Evolutionary conservation across 2,888 invertebrate species (phyloP).

Genomic region (Euclidia mi): DNA sequence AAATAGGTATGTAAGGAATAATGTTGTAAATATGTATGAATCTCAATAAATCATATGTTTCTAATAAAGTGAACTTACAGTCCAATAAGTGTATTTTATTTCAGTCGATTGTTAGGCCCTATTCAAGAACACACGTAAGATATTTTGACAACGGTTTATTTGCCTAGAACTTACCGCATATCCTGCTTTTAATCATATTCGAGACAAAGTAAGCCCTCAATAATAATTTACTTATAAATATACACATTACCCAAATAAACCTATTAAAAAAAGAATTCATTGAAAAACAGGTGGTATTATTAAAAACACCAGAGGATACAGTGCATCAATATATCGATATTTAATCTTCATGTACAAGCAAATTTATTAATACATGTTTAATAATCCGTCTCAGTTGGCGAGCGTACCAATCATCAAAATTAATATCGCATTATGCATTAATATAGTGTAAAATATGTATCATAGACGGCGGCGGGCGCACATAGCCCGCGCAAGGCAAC

Average conservation of each 20-base stretch:
- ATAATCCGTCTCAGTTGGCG: constrained; percentile 78
- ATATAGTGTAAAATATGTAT: constrained; percentile 86
- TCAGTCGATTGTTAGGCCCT: constrained; percentile 54
- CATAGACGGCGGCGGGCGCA: constrained; percentile 70
- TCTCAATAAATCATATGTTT: constrained; percentile 27
- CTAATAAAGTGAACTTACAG: constrained; percentile 6
- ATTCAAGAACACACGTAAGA: constrained; percentile 81
- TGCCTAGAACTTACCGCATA: constrained; percentile 87
- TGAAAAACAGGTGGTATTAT: constrained; percentile 84
- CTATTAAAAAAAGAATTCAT: constrained; percentile 79
- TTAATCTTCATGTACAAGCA: constrained; percentile 94
- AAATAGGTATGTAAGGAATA: neutral
- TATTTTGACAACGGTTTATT: constrained; percentile 87
- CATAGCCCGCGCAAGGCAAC: constrained; percentile 72
- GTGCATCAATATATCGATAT: constrained; percentile 94
- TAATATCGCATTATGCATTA: constrained; percentile 90
- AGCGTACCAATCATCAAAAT: constrained; percentile 78
- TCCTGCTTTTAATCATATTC: constrained; percentile 84
- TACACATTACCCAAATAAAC: constrained; percentile 88
- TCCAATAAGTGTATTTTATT: neutral
- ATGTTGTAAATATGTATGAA: constrained; percentile 19
- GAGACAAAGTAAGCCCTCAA: constrained; percentile 84
- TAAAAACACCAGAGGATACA: constrained; percentile 89
- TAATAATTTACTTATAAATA: constrained; percentile 89
- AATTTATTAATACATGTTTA: constrained; percentile 91